Base-by-base conservation (phyloP, 2,888 invertebrate genomes). In the Cantharis nigra region DNA sequence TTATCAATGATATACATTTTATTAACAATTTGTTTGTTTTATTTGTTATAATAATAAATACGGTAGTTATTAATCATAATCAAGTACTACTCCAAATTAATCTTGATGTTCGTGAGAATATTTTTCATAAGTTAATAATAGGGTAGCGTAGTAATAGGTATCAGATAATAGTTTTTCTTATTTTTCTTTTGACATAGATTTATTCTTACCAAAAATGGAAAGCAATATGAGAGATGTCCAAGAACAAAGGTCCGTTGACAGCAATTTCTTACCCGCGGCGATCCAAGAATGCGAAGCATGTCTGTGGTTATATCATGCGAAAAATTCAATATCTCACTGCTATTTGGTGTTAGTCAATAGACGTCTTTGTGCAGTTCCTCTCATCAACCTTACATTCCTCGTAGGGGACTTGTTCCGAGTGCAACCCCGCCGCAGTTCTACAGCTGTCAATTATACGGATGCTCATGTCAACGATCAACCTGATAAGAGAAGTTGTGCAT, bases 241-340 rank as follows among this genome's bases (percentile, higher is more conserved):
- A 85, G 85, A 85, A 86, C 85, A 86, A 86, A 84, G 83, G 84
- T 85, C 85, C 82, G 81, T 84, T 85, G 86, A 87, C 87, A 85
- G 87, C 87, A 84, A 87, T 87, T 87, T 85, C 86, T 87, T 87
- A 87, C 87, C 84, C 82, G 81, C 82, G 83, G 83, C 85, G 82
- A 81, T 84, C 85, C 83, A 73, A 79, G 85, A 84, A 86, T 87
- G 83, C 84, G 84, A 78, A 84, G 82, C 83, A 85, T 85, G 84
- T 83, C 83, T 82, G 82, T 81, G 83, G 84, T 83, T 83, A 86
- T 85, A 86, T 86, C 86, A 84, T 83, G 85, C 84, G 85, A 87
- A 87, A 87, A 87, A 87, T 87, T 86, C 87, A 87, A 87, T 87
- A 87, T 87, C 86, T 85, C 82, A 80, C 78, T 80, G 81, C 85